Conservation (phyloP, 2,113 vertebrate genomes). For the Rhinolophus ferrumequinum region DNA sequence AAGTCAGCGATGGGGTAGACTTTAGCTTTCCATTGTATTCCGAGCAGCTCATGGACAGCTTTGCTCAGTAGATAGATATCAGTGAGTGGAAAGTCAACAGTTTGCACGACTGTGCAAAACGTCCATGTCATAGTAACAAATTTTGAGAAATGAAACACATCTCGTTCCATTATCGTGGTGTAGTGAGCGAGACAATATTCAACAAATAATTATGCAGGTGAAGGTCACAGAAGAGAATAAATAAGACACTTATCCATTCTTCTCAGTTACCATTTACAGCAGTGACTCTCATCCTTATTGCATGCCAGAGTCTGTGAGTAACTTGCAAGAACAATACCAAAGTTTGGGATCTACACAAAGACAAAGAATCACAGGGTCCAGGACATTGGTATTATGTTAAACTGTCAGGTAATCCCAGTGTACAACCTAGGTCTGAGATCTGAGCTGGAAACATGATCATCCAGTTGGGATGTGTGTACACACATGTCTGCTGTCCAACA, state of each 20-base stretch:
- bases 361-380: not conserved
- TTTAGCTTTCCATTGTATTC: not conserved
- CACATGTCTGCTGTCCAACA: not conserved
- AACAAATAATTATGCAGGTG: not conserved
- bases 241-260: not conserved
- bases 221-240: not conserved
- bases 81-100: not conserved
- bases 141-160: not conserved
- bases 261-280: not conserved
- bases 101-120: not conserved
- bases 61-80: not conserved
- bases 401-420: not conserved
- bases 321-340: not conserved
- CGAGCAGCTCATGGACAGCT: not conserved
- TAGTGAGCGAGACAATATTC: not conserved
- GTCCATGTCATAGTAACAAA: not conserved
- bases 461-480: accelerated
- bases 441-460: not conserved
- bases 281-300: not conserved
- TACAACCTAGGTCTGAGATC: not conserved
- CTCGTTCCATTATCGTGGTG: not conserved
- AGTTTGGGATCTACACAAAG: not conserved
- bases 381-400: not conserved
- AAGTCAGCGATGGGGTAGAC: not conserved
- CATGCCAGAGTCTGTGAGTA: not conserved